Evolutionary conservation across 2,113 vertebrate genomes (phyloP), one percentile per base, ranked within the genome.

Genomic region (Psittacus erithacus): DNA sequence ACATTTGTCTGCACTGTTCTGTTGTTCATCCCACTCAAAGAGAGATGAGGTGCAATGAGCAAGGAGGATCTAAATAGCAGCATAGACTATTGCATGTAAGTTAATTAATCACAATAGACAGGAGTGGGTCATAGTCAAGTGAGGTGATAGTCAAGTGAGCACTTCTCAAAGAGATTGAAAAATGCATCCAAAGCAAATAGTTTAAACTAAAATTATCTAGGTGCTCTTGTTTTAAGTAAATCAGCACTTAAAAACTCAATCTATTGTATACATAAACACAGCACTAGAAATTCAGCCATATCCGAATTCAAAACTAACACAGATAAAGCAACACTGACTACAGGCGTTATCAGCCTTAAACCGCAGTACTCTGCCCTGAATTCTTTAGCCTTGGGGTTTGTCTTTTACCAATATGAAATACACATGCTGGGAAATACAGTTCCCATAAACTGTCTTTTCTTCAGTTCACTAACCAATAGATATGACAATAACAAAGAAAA

Each of bases 21-120:
- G 44, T 71, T 96, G 82, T 91, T 97, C 93, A 95, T 73, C 24
- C 59, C 83, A 81, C 63, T 86, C 35, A 78, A 71, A 78, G 75
- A 95, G 64, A 93, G 84, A 97, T 65, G 82, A 94, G 60, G 69
- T 90, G 55, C 41, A 93, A 90, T 86, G 9, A 24, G 35, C 28
- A 29, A 13, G 22, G 16, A 8, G 17, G 57, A 77, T 60, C 62
- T 64, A 84, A 90, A 77, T 57, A 86, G 52, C 38, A 67, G 43
- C 60, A 85, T 17, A 87, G 44, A 83, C 15, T 55, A 71, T 13
- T 70, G 17, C 15, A 87, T 78, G 7, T 43, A 70, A 50, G n/a
- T 74, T 83, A 76, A 88, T 92, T 49, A 74, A 86, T 91, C 63
- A 92, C 76, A 88, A 70, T 23, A 81, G 35, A 80, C 25, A 28